Evolutionary conservation across 2,113 vertebrate species (phyloP).

Genomic region (Chrysemys picta): DNA sequence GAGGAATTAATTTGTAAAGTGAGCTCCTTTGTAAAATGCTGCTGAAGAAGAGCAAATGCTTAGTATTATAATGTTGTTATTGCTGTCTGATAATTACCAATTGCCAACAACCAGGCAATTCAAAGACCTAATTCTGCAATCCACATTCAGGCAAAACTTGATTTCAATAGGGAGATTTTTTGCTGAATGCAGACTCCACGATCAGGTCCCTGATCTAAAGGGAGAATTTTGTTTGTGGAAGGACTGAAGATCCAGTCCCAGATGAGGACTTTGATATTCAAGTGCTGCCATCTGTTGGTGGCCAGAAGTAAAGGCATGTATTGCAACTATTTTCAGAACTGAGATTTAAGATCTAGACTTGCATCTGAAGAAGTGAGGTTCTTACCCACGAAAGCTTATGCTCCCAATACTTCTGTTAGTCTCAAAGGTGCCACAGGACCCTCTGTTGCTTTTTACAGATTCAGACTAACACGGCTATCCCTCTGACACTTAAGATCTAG

Average conservation of each 20-base stretch:
- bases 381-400: no score
- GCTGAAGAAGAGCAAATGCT: background rate
- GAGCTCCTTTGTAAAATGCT: background rate
- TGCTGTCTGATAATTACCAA: background rate
- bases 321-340: background rate
- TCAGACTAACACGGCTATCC: no score
- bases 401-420: no score
- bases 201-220: background rate
- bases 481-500: background rate
- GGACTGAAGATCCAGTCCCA: background rate
- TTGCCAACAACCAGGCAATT: background rate
- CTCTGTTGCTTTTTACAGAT: no score
- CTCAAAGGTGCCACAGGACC: no score
- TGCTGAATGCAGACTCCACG: background rate
- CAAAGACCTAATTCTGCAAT: background rate
- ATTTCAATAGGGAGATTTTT: background rate
- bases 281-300: constrained; percentile 58
- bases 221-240: background rate
- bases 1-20: background rate
- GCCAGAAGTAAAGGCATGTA: background rate
- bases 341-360: background rate
- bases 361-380: no score
- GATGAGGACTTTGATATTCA: background rate
- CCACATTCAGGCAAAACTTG: background rate
- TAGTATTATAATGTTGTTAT: background rate